phyloP scores from a whole-genome alignment of 2,113 vertebrate genomes.

The Cinclus cinclus region DNA sequence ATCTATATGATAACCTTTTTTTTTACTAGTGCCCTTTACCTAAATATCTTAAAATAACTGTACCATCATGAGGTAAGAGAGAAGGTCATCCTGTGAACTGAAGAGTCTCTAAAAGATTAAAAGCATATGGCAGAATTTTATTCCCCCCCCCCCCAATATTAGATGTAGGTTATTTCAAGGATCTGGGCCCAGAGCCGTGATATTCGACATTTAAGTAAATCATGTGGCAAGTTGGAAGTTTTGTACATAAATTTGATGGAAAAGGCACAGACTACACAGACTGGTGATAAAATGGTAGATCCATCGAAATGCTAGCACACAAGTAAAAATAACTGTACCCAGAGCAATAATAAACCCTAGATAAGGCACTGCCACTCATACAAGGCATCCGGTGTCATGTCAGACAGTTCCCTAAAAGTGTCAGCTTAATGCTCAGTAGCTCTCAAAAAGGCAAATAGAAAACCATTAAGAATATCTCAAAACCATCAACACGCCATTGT shows the following conservation, averaged over 20 bases:
- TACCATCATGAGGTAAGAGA: not conserved
- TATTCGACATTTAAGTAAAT: not conserved
- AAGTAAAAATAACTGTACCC: not conserved
- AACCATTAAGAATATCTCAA: not conserved
- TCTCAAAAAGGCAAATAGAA: not conserved
- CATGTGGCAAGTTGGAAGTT: not conserved
- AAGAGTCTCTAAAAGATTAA: not conserved
- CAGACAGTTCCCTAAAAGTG: not conserved
- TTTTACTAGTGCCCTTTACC: not conserved
- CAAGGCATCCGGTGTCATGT: not conserved
- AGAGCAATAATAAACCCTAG: not conserved
- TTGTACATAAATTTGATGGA: not conserved
- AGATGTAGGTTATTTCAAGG: not conserved
- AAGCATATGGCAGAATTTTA: not conserved
- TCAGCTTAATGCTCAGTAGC: not conserved
- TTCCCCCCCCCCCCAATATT: accelerated
- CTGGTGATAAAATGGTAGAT: not conserved
- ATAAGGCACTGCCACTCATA: not conserved
- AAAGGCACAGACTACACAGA: not conserved
- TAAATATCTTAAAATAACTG: not conserved
- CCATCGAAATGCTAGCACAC: not conserved
- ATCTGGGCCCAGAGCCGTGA: not conserved
- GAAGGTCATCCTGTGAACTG: not conserved
- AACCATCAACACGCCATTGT: not conserved
- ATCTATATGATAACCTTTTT: not conserved